These are phyloP conservation scores for Amphipoea lucens DNA, from an alignment of 2,888 invertebrate species.

Conservation along the genomic window DNA sequence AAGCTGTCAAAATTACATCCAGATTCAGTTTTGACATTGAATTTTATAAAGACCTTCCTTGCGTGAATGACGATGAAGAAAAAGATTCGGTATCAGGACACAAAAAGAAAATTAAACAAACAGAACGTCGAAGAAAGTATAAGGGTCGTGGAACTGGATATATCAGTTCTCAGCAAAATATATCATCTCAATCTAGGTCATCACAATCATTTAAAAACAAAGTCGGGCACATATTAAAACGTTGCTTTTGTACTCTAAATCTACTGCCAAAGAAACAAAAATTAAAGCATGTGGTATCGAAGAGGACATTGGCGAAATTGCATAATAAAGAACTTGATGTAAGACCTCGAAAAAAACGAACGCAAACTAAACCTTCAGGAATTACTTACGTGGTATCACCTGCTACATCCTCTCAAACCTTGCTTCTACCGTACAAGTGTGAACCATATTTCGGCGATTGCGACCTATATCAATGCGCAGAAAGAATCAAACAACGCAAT, in stretches of 20 bases:
- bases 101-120: no score
- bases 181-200: conserved; percentile 39
- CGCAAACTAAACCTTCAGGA: conserved; percentile 44
- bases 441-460: no score
- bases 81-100: neutral
- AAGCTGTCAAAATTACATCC: conserved; percentile 63
- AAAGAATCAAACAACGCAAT: no score
- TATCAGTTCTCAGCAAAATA: no score
- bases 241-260: conserved; percentile 73
- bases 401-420: no score
- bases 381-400: conserved; percentile 25
- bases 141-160: no score
- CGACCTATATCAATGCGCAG: no score
- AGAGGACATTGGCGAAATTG: conserved; percentile 42
- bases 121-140: no score
- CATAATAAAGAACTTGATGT: conserved; percentile 2
- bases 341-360: conserved; percentile 8
- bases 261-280: conserved; percentile 57
- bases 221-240: conserved; percentile 53
- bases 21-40: conserved; percentile 70
- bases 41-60: conserved; percentile 63
- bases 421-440: no score
- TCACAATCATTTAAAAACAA: conserved; percentile 44
- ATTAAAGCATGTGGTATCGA: conserved; percentile 34
- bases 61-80: conserved; percentile 11